Percentiles rank a stretch among this genome's conserved stretches.
Conservation (phyloP, 2,113 vertebrate genomes). For the Macaca mulatta region DNA sequence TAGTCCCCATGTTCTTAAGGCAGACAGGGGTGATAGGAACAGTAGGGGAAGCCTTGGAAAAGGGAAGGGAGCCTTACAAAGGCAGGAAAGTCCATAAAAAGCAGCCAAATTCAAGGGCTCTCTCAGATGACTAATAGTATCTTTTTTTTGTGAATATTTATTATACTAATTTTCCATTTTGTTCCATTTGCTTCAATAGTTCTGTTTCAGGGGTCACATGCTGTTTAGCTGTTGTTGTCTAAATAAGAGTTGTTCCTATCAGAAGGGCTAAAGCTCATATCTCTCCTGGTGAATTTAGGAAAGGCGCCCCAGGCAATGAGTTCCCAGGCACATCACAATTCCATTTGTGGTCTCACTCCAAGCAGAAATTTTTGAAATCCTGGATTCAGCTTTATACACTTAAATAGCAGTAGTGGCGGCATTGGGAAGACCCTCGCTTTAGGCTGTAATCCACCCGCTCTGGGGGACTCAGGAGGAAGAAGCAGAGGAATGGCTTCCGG, state of each 20-base stretch:
- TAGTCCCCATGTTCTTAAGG: background rate
- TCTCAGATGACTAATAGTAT: background rate
- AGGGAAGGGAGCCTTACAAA: background rate
- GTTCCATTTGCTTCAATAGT: background rate
- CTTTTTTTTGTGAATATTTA: background rate
- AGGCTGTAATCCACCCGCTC: background rate
- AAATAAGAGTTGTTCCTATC: background rate
- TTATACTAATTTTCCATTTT: background rate
- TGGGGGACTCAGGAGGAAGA: background rate
- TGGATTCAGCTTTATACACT: background rate
- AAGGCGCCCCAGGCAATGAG: background rate
- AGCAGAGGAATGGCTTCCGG: background rate
- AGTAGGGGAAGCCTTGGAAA: background rate
- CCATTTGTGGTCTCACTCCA: background rate
- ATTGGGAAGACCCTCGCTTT: accelerated
- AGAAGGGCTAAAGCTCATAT: background rate
- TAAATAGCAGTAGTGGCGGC: background rate
- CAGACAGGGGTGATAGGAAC: background rate
- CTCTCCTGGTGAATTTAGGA: background rate
- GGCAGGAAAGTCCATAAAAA: background rate
- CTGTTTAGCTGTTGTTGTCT: background rate
- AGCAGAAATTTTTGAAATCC: background rate
- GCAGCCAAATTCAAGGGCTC: background rate
- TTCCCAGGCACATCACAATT: background rate
- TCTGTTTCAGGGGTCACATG: background rate